phyloP scores from a whole-genome alignment of 2,888 invertebrate genomes.

The Cerceris rybyensis region DNA sequence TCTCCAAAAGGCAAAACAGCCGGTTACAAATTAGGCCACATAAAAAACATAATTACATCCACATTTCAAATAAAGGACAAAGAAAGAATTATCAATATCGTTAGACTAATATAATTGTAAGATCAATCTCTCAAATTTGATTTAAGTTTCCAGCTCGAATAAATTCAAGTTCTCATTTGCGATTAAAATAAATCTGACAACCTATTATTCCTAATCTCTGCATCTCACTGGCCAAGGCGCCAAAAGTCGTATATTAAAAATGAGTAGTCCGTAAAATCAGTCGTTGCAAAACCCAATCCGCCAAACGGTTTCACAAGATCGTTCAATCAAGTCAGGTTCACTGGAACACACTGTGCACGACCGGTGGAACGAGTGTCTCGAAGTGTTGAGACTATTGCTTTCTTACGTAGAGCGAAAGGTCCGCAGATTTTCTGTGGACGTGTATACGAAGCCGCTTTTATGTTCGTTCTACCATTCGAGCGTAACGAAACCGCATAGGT shows the following conservation, averaged over 20 bases:
- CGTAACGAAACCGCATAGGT: slow-evolving; percentile 67
- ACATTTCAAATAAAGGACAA: no score
- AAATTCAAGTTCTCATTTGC: no score
- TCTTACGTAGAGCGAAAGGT: slow-evolving; percentile 44
- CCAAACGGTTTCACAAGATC: slow-evolving; percentile 19
- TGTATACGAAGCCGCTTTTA: slow-evolving; percentile 43
- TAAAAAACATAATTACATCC: background rate
- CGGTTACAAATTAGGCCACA: background rate
- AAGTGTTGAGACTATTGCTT: slow-evolving; percentile 28
- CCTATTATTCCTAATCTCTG: no score
- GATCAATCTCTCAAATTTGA: no score
- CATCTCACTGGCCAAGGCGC: no score
- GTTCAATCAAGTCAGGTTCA: slow-evolving; percentile 31
- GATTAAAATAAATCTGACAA: no score
- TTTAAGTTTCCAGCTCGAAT: no score
- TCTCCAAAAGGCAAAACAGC: no score
- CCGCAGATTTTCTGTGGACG: slow-evolving; percentile 21
- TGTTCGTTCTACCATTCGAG: slow-evolving; percentile 59
- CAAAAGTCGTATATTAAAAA: background rate
- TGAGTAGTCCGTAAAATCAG: background rate
- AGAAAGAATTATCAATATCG: no score
- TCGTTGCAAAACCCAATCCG: slow-evolving; percentile 6
- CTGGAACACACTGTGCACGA: slow-evolving; percentile 5
- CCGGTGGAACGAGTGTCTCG: slow-evolving; percentile 4
- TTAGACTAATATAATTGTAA: no score